Evolutionary conservation across 2,888 invertebrate genomes (phyloP).

Genomic region (Hyalella azteca): DNA sequence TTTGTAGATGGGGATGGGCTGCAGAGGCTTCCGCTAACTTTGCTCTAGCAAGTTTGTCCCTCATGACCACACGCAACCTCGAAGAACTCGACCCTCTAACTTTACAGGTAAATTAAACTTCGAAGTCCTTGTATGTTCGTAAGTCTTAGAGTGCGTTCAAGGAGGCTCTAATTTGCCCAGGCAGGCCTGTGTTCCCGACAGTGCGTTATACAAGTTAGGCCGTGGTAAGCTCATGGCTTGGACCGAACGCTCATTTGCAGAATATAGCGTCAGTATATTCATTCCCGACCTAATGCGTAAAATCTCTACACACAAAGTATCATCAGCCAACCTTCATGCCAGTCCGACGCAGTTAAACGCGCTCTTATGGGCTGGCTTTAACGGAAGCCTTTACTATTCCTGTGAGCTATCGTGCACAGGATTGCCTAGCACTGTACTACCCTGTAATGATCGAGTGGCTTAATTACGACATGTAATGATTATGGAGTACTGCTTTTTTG

Average conservation of each 20-base stretch:
- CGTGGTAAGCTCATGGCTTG: not conserved
- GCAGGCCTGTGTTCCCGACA: not conserved
- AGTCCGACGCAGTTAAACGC: too few relatives aligned
- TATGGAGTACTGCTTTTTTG: too few relatives aligned
- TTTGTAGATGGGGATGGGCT: not conserved
- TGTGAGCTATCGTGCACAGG: too few relatives aligned
- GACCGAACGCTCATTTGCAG: not conserved
- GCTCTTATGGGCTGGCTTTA: too few relatives aligned
- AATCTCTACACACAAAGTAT: conserved; percentile 5
- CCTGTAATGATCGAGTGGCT: too few relatives aligned
- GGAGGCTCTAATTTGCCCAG: conserved; percentile 19
- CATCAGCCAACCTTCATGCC: not conserved
- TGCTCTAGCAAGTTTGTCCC: not conserved
- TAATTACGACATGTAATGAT: too few relatives aligned
- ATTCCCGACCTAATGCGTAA: not conserved
- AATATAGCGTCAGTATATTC: conserved; percentile 12
- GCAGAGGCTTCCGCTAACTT: not conserved
- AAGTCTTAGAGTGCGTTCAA: conserved; percentile 8
- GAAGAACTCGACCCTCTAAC: not conserved
- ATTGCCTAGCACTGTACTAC: too few relatives aligned
- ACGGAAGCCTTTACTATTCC: too few relatives aligned
- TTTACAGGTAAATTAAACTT: conserved; percentile 5
- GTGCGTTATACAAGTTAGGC: not conserved
- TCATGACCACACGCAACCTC: conserved; percentile 25
- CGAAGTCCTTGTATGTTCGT: conserved; percentile 36